Evolutionary conservation across 2,797 vertebrate genomes (phyloP), one percentile per base, ranked within the genome.

Genomic region (Hipposideros larvatus): DNA sequence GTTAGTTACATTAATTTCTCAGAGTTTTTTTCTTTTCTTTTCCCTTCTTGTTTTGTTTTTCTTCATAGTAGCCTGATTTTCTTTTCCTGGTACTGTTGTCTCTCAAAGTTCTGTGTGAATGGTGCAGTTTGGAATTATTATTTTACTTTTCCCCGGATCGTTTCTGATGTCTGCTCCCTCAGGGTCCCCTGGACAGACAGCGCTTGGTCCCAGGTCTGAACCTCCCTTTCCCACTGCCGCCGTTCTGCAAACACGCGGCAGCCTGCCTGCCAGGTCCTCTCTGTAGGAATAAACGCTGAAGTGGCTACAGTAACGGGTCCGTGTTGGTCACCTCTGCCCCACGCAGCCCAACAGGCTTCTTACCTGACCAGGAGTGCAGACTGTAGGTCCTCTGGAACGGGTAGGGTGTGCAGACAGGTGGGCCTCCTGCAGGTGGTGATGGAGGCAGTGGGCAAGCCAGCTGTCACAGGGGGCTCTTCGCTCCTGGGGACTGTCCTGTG

Each of bases 1-100:
- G 43, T 41, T 34, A 0, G 46, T 15, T 4, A 1, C 2, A 0
- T 9, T 41, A 0, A 37, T 21, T 37, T 18, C 3, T 8, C 2
- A 2, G 83, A 22, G 7, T 19, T 11, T 24, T 21, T 21, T 48
- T 26, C 22, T 41, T 46, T 5, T 13, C 41, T 7, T 18, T 55
- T 55, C 15, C 5, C 16, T 18, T 21, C 31, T 73, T 1, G 0
- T 9, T 68, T 71, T 7, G 21, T 11, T 4, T 15, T 16, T 43
- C 9, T 8, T 8, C n/a, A 0, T 0, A 1, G 41, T 11, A 11
- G 78, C 11, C 59, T 48, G 18, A 0, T 16, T 59, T 37, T 57
- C 31, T 59, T 37, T 9, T 0, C 10, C 15, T 4, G 16, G 21
- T 2, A 7, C 41, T 13, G 19, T 43, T 0, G 11, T 61, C 48